Evolutionary conservation across 1,140 invertebrate genomes (phyloP).

Genomic region (Solenopsis invicta): DNA sequence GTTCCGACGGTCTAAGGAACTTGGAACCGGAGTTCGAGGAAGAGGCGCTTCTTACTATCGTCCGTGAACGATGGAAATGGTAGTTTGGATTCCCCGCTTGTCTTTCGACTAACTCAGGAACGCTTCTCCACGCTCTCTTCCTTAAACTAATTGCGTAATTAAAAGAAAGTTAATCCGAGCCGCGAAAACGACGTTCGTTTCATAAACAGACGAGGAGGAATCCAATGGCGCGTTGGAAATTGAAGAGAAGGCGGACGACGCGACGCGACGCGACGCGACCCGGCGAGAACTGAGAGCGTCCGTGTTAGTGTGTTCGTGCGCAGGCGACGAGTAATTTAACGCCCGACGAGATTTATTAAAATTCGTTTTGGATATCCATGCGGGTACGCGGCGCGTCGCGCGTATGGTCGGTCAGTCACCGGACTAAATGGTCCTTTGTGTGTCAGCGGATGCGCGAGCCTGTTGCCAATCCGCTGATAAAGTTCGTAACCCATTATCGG

Average conservation of each 20-base stretch:
- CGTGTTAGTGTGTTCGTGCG: background rate
- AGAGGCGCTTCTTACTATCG: conserved; percentile 10
- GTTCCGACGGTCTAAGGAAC: conserved; percentile 16
- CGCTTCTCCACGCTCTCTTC: conserved; percentile 5
- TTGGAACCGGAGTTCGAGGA: background rate
- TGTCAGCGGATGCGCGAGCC: conserved; percentile 27
- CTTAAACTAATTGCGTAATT: conserved; percentile 71
- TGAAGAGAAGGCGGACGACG: conserved; percentile 11
- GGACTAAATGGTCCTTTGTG: conserved; percentile 73
- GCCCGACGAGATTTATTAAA: conserved; percentile 80
- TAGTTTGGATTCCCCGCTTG: background rate
- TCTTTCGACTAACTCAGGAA: conserved; percentile 5
- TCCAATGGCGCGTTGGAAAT: conserved; percentile 35
- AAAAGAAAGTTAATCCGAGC: conserved; percentile 74
- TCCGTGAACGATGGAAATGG: background rate
- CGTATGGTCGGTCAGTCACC: conserved; percentile 34
- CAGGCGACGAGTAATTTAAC: conserved; percentile 78
- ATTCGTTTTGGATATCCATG: conserved; percentile 69
- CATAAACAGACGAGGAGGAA: conserved; percentile 59
- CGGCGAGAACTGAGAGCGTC: background rate
- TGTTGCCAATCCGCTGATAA: conserved; percentile 62
- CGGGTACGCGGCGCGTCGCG: conserved; percentile 55
- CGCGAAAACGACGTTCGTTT: conserved; percentile 30
- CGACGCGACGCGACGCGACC: background rate
- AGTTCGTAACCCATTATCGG: conserved; percentile 61